These are phyloP conservation scores for Brachionus koreanus DNA, from an alignment of 1,140 invertebrate genomes.

Conservation along the genomic window DNA sequence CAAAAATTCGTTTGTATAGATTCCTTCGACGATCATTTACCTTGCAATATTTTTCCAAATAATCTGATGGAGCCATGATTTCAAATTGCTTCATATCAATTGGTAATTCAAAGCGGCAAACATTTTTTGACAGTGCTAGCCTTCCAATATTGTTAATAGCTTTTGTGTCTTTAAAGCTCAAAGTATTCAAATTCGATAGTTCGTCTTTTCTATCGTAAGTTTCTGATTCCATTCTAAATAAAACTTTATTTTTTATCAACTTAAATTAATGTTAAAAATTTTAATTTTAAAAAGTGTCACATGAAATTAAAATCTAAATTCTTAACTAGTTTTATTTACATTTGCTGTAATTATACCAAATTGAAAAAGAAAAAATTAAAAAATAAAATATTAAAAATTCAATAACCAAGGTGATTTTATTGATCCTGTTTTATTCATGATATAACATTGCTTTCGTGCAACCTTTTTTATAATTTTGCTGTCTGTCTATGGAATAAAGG, in stretches of 20 bases:
- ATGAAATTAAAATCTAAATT: background rate
- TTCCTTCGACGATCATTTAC: conserved; percentile 48
- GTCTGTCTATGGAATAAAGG: background rate
- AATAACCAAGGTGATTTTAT: conserved; percentile 37
- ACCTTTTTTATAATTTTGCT: background rate
- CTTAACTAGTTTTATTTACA: background rate
- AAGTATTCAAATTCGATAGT: background rate
- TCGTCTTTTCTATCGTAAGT: conserved; percentile 1
- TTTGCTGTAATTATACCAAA: background rate
- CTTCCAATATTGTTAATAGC: conserved; percentile 45
- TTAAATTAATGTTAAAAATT: background rate
- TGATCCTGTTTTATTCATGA: background rate
- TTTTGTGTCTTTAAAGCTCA: background rate
- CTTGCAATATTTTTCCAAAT: conserved; percentile 50
- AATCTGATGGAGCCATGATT: conserved; percentile 50
- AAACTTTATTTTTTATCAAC: background rate
- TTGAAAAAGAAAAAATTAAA: background rate
- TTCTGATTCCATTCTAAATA: conserved; percentile 18
- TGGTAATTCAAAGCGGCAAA: conserved; percentile 53
- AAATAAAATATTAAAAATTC: conserved; percentile 16
- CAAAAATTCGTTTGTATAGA: conserved; percentile 51
- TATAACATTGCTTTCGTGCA: background rate
- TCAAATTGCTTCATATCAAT: conserved; percentile 53
- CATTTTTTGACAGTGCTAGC: conserved; percentile 51
- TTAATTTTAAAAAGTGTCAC: background rate